A percentile compares a stretch with the other conserved stretches of the same genome.
Evolutionary conservation across 2,888 invertebrate genomes (phyloP).

Genomic region (Eugnorisma glareosa): DNA sequence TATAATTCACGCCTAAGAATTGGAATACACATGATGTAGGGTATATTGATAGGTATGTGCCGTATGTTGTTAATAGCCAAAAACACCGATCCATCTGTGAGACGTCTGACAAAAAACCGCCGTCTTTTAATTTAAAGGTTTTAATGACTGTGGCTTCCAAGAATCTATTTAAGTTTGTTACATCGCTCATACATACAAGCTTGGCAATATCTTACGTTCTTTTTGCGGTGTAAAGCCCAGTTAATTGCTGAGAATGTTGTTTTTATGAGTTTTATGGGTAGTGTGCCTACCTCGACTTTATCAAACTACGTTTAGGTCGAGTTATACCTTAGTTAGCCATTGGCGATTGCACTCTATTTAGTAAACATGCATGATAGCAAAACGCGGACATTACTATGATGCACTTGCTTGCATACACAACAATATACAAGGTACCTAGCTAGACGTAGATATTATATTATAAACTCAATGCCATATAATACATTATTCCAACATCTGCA

Average conservation of each 20-base stretch:
- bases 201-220: conserved; percentile 24
- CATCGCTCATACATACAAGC: conserved; percentile 38
- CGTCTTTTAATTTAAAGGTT: conserved; percentile 25
- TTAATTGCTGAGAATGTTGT: conserved; percentile 43
- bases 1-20: too few relatives aligned
- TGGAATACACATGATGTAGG: not conserved
- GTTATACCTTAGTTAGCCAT: conserved; percentile 5
- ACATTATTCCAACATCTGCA: conserved; percentile 13
- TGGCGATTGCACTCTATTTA: conserved; percentile 34
- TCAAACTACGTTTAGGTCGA: conserved; percentile 41
- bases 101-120: conserved; percentile 19
- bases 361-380: conserved; percentile 43
- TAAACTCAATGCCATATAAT: conserved; percentile 35
- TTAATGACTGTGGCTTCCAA: conserved; percentile 46
- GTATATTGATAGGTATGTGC: not conserved
- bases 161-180: conserved; percentile 29
- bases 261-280: conserved; percentile 22
- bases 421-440: not conserved
- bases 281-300: conserved; percentile 25
- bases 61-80: conserved; percentile 7
- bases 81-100: conserved; percentile 2
- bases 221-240: conserved; percentile 13
- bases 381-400: conserved; percentile 33
- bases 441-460: conserved; percentile 9
- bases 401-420: conserved; percentile 47